A percentile compares a stretch with the other conserved stretches of the same genome.
These are phyloP conservation scores for Imbricaverruca yamaguchii DNA, from an alignment of 2,888 invertebrate genomes.

Conservation along the genomic window DNA sequence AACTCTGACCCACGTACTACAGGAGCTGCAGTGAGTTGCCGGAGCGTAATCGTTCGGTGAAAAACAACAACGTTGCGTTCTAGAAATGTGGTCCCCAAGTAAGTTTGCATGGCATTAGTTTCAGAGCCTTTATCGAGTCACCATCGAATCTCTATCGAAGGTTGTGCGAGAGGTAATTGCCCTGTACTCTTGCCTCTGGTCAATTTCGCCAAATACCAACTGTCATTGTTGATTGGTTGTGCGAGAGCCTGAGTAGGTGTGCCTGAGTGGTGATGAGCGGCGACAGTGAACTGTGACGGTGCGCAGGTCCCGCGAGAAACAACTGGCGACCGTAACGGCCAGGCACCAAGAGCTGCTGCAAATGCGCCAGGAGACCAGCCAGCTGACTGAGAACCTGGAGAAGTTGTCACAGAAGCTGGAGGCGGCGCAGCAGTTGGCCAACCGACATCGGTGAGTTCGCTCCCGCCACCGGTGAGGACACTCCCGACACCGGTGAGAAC, in stretches of 20 bases:
- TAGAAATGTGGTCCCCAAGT: background rate
- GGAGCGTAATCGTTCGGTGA: background rate
- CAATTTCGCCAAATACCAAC: no score
- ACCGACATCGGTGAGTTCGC: background rate
- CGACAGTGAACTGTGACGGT: background rate
- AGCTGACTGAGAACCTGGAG: background rate
- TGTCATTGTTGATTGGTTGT: no score
- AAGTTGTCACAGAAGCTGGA: background rate
- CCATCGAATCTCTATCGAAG: background rate
- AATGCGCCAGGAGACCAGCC: background rate
- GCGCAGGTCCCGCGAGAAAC: background rate
- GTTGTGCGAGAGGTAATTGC: background rate
- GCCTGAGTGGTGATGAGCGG: background rate
- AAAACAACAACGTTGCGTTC: background rate
- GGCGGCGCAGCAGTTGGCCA: background rate
- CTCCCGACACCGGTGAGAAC: no score
- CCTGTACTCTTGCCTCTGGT: background rate
- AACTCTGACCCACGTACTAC: no score
- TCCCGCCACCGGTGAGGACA: background rate
- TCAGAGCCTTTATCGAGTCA: background rate
- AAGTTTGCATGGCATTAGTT: background rate
- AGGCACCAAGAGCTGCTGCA: background rate
- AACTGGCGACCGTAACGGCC: background rate
- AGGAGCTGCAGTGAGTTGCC: background rate
- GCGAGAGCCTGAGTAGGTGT: no score